Evolutionary conservation across 2,113 vertebrate species (phyloP).

Genomic region (Clinocottus analis): DNA sequence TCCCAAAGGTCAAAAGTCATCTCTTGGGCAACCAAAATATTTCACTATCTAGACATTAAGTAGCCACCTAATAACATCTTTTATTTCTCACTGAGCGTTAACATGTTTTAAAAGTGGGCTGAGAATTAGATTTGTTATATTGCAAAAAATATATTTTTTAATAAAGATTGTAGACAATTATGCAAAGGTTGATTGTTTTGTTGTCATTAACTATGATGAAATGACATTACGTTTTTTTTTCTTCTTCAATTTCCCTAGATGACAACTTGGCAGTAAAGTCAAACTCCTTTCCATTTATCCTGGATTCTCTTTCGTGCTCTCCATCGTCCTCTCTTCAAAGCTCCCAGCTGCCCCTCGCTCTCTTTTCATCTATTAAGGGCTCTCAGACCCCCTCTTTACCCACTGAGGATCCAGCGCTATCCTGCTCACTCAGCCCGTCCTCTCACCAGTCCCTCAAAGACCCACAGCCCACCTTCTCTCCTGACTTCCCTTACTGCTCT

Average conservation of each 20-base stretch:
- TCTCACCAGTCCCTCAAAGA: conserved; percentile 47
- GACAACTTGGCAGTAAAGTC: conserved; percentile 72
- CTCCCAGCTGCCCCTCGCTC: conserved; percentile 32
- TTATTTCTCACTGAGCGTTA: background rate
- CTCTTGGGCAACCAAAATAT: background rate
- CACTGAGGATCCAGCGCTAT: conserved; percentile 29
- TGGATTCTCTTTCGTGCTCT: conserved; percentile 66
- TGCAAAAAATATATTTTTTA: background rate
- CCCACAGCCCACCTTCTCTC: conserved; percentile 37
- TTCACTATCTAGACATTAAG: conserved; percentile 1
- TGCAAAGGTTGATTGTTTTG: background rate
- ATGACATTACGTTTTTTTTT: conserved; percentile 40
- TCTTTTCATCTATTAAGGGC: conserved; percentile 47
- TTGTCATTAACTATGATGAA: background rate
- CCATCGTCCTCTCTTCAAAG: conserved; percentile 62
- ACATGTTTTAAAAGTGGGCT: background rate
- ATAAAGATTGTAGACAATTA: background rate
- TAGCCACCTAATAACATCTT: background rate
- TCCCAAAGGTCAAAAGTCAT: conserved; percentile 17
- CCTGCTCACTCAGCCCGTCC: conserved; percentile 44
- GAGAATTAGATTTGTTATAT: background rate
- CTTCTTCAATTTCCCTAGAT: conserved; percentile 66
- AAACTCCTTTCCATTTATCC: conserved; percentile 46
- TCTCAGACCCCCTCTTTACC: conserved; percentile 39
- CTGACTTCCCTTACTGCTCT: conserved; percentile 43